These are phyloP conservation scores for Heliconius hermathena DNA, from an alignment of 1,140 invertebrate genomes.

Conservation along the genomic window DNA sequence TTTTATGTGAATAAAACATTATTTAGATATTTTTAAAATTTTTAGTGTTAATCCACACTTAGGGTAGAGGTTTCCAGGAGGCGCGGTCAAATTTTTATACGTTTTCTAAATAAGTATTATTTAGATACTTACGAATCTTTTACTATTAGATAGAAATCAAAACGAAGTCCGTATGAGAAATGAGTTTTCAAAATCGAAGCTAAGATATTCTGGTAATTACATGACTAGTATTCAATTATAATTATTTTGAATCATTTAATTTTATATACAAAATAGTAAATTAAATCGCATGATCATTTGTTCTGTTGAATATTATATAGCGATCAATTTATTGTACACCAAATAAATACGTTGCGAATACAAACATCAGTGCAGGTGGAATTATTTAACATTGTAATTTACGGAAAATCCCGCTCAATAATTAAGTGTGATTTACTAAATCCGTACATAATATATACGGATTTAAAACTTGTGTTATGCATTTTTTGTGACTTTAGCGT, in stretches of 20 bases:
- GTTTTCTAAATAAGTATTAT: no score
- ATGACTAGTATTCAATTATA: background rate
- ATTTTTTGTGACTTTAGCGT: background rate
- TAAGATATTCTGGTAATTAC: no score
- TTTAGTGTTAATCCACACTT: no score
- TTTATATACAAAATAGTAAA: background rate
- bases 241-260: background rate
- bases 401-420: conserved; percentile 27
- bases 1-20: no score
- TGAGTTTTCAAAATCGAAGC: no score
- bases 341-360: conserved; percentile 3
- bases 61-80: no score
- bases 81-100: no score
- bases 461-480: background rate
- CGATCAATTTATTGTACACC: background rate
- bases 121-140: no score
- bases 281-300: background rate
- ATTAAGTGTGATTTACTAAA: conserved; percentile 21
- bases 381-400: conserved; percentile 4
- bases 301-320: background rate
- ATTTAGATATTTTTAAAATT: no score
- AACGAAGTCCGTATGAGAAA: no score
- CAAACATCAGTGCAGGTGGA: background rate
- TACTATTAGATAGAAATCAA: no score
- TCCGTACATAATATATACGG: background rate